Percentiles rank a stretch among this genome's conserved stretches.
phyloP scores from a whole-genome alignment of 2,888 invertebrate genomes.

The Dasysyrphus albostriatus region DNA sequence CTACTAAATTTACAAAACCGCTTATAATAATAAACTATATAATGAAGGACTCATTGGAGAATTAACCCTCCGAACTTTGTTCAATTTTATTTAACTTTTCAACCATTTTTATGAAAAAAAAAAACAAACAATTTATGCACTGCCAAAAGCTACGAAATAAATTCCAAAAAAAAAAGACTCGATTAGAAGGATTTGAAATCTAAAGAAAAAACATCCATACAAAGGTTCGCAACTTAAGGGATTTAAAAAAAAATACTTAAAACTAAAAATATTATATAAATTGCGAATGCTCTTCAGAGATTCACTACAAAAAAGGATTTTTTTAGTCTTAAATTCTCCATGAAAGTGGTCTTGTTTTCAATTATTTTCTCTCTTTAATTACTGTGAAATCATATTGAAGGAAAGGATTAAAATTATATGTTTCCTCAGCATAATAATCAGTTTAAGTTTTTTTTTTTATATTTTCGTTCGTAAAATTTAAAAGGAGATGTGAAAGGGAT shows the following conservation, averaged over 20 bases:
- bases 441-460: background rate
- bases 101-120: background rate
- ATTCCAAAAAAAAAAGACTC: background rate
- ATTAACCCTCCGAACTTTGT: conserved; percentile 6
- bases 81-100: background rate
- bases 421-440: background rate
- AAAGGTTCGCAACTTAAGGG: background rate
- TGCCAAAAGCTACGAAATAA: background rate
- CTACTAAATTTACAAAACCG: conserved; percentile 1
- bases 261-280: background rate
- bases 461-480: background rate
- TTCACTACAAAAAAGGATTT: background rate
- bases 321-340: background rate
- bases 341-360: background rate
- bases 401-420: background rate
- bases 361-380: background rate
- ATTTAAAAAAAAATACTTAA: background rate
- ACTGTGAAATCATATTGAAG: background rate
- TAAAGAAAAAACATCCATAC: background rate
- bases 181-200: background rate
- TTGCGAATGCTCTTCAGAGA: background rate
- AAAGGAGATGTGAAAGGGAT: background rate
- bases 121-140: background rate
- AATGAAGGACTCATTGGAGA: conserved; percentile 20
- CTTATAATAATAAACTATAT: conserved; percentile 17